Evolutionary conservation across 1,140 invertebrate species (phyloP).

Genomic region (Spodoptera frugiperda): DNA sequence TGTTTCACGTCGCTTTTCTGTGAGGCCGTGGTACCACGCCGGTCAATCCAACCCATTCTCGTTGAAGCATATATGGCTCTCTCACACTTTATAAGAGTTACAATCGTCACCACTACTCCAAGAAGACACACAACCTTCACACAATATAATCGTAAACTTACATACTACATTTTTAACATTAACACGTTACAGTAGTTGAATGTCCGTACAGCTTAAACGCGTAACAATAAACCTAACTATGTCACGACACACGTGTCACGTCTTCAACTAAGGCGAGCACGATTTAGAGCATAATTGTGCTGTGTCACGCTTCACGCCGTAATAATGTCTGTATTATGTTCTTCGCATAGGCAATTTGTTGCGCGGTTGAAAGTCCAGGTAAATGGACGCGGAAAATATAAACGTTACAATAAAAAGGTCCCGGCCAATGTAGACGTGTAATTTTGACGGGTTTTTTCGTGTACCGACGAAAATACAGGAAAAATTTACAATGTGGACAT

Average conservation of each 20-base stretch:
- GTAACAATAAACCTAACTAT: conserved; percentile 21
- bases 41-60: too few species aligned
- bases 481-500: conserved; percentile 7
- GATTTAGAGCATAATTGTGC: conserved; percentile 26
- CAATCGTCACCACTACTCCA: too few species aligned
- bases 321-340: conserved; percentile 28
- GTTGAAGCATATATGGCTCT: too few species aligned
- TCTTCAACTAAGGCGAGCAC: conserved; percentile 6
- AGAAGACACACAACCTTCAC: too few species aligned
- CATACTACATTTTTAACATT: too few species aligned
- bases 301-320: conserved; percentile 19
- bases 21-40: too few species aligned
- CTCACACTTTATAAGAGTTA: too few species aligned
- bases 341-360: conserved; percentile 19
- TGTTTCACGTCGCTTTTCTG: too few species aligned
- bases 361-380: conserved; percentile 7
- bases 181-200: too few species aligned
- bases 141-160: too few species aligned
- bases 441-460: conserved; percentile 3
- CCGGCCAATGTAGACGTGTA: conserved; percentile 3
- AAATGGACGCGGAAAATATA: conserved; percentile 18
- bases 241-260: conserved; percentile 23
- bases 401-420: conserved; percentile 25
- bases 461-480: conserved; percentile 7
- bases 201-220: not conserved